phyloP scores from a whole-genome alignment of 2,888 invertebrate species.

The Eilema depressum region DNA sequence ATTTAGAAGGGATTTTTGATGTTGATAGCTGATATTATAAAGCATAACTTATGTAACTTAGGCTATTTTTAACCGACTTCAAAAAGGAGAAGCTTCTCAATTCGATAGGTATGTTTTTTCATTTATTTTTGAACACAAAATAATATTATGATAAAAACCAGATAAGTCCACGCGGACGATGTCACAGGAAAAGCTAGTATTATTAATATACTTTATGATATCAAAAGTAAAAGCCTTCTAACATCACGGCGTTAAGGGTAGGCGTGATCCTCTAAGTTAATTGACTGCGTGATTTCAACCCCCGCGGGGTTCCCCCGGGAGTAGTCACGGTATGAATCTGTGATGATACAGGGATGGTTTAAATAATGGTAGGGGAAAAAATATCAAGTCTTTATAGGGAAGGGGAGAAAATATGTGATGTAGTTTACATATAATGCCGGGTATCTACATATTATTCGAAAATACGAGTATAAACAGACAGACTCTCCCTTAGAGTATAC shows the following conservation, averaged over 20 bases:
- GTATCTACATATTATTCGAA: neutral
- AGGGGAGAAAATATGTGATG: neutral
- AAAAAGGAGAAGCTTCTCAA: too few species aligned
- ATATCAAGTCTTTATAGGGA: neutral
- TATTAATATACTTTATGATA: slow-evolving; percentile 10
- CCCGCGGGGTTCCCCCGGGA: slow-evolving; percentile 16
- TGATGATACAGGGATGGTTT: slow-evolving; percentile 29
- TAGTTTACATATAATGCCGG: neutral
- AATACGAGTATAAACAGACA: too few species aligned
- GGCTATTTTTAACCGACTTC: too few species aligned
- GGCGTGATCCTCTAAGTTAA: slow-evolving; percentile 50
- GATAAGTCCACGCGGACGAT: neutral
- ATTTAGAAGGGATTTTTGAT: too few species aligned
- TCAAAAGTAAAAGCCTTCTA: slow-evolving; percentile 23
- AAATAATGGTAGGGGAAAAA: slow-evolving; percentile 49
- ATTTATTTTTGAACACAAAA: too few species aligned
- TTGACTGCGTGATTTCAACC: slow-evolving; percentile 31
- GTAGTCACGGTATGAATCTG: slow-evolving; percentile 24
- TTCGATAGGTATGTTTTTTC: too few species aligned
- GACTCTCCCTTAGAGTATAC: too few species aligned
- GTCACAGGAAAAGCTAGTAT: neutral
- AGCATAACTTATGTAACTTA: too few species aligned
- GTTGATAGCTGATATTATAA: too few species aligned
- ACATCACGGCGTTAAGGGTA: slow-evolving; percentile 23
- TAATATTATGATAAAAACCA: too few species aligned